Conservation (phyloP, 2,113 vertebrate species). For the Jaculus jaculus region DNA sequence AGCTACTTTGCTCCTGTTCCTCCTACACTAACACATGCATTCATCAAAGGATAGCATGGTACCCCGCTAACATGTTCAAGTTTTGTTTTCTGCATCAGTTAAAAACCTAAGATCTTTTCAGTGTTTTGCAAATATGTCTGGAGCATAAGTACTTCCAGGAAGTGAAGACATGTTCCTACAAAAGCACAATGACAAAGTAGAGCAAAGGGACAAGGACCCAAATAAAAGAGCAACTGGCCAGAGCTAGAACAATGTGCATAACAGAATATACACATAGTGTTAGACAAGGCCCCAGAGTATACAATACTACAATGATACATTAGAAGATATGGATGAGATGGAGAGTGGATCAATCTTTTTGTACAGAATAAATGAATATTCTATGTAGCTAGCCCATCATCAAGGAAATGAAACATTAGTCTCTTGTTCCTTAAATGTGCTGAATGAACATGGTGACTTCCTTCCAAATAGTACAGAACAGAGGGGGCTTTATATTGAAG, state of each 20-base stretch:
- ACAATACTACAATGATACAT: not conserved
- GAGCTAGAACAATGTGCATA: not conserved
- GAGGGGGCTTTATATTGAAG: not conserved
- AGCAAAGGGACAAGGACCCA: conserved; percentile 1
- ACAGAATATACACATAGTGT: not conserved
- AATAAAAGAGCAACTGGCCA: not conserved
- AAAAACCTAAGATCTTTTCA: not conserved
- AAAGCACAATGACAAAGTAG: not conserved
- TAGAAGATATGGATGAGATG: not conserved
- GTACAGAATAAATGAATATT: not conserved
- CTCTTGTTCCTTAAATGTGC: not conserved
- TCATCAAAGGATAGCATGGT: not conserved
- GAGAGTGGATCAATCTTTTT: not conserved
- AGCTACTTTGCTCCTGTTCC: too few relatives aligned
- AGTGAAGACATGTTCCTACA: not conserved
- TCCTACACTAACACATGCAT: not conserved
- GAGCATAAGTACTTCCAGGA: not conserved
- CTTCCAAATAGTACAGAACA: not conserved
- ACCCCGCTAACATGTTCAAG: not conserved
- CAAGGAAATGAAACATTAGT: not conserved
- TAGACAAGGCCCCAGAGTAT: not conserved
- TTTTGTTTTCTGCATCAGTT: not conserved
- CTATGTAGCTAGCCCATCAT: not conserved
- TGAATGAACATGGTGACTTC: not conserved
- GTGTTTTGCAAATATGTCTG: not conserved